Conservation (phyloP, 2,797 vertebrate species). For the Pipistrellus pipistrellus region DNA sequence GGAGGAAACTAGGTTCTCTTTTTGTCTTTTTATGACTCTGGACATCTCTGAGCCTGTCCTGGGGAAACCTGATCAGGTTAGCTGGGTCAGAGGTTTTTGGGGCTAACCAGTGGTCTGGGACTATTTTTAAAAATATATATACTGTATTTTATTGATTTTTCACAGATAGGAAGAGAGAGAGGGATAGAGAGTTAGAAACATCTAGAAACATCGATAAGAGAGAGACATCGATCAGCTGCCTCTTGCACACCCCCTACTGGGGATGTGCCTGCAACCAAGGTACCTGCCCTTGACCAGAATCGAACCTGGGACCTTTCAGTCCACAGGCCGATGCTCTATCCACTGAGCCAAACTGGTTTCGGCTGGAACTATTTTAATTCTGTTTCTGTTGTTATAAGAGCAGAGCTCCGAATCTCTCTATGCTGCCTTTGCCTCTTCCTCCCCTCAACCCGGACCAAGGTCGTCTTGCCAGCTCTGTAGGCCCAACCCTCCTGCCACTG, state of each 20-base stretch:
- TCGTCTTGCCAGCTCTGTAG: conserved; percentile 20
- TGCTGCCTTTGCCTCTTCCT: background rate
- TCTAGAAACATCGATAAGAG: no score
- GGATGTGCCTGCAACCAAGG: no score
- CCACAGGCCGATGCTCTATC: no score
- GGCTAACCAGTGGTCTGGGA: background rate
- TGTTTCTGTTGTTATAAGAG: background rate
- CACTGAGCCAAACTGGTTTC: no score
- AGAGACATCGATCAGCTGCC: no score
- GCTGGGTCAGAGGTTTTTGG: background rate
- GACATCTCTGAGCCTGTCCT: background rate
- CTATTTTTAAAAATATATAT: background rate
- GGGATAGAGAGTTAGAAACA: no score
- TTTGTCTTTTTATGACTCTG: background rate
- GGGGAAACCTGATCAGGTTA: background rate
- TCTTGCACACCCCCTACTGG: no score
- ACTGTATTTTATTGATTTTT: no score
- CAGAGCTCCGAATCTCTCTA: background rate
- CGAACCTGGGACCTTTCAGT: no score
- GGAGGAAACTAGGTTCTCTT: background rate
- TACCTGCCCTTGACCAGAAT: no score
- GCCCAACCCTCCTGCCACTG: background rate
- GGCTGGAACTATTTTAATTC: background rate
- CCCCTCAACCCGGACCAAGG: background rate
- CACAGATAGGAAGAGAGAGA: no score